Evolutionary conservation across 2,797 vertebrate species (phyloP).

Genomic region (Agapornis canus): DNA sequence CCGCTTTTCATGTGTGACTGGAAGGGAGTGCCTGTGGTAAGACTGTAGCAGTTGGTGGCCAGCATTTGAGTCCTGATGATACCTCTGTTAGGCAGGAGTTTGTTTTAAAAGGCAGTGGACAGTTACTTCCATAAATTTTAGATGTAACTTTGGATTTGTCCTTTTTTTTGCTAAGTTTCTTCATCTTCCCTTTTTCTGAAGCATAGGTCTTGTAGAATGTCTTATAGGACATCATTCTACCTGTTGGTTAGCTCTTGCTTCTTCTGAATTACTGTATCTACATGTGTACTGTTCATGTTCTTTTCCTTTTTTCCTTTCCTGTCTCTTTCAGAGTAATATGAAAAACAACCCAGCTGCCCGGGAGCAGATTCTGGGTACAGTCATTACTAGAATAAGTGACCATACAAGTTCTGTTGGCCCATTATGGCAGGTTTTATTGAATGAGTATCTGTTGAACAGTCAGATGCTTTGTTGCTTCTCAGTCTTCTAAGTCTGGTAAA

Average conservation of each 20-base stretch:
- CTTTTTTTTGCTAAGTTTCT: not conserved
- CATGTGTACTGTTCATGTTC: not conserved
- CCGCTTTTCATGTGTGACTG: constrained; percentile 22
- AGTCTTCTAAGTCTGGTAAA: not conserved
- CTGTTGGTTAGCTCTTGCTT: not conserved
- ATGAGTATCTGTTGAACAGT: not conserved
- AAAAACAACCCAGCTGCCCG: not conserved
- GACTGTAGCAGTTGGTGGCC: not conserved
- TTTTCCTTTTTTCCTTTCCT: not conserved
- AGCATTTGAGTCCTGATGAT: constrained; percentile 17
- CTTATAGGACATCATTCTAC: not conserved
- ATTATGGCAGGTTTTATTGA: not conserved
- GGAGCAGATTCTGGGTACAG: not conserved
- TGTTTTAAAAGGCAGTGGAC: not conserved
- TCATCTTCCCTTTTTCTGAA: not conserved
- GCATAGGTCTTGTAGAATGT: not conserved
- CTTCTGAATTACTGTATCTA: not conserved
- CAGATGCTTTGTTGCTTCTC: not conserved
- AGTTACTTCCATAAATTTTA: not conserved
- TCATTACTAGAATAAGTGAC: not conserved
- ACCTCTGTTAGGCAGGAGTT: not conserved
- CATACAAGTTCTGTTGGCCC: not conserved
- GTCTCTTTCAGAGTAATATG: not conserved
- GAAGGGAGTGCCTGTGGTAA: not conserved
- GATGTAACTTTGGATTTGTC: not conserved